Percentiles rank a stretch among this genome's conserved stretches.
These are phyloP conservation scores for Scarus forsteni DNA, from an alignment of 2,797 vertebrate genomes.

Conservation along the genomic window DNA sequence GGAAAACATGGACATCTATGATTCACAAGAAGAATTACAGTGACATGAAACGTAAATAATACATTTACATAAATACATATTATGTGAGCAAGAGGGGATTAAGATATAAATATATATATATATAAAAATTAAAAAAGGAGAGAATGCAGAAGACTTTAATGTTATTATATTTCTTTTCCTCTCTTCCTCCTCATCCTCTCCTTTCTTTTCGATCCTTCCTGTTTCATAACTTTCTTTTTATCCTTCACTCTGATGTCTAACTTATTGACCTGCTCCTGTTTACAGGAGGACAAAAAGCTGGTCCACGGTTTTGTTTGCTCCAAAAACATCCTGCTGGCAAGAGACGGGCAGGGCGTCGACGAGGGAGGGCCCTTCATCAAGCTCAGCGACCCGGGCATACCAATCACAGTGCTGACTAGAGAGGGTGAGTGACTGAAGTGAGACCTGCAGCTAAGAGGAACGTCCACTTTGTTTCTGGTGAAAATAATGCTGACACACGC, in stretches of 20 bases:
- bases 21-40: no score
- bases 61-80: no score
- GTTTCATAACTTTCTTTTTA: background rate
- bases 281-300: conserved; percentile 96
- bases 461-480: conserved; percentile 38
- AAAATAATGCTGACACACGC: conserved; percentile 10
- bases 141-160: no score
- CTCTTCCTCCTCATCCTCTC: no score
- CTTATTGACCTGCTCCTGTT: conserved; percentile 14
- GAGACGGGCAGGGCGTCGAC: conserved; percentile 86
- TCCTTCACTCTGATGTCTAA: background rate
- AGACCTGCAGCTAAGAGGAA: conserved; percentile 34
- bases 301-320: conserved; percentile 96
- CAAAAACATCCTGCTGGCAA: conserved; percentile 95
- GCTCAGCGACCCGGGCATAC: conserved; percentile 96
- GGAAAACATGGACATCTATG: no score
- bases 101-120: no score
- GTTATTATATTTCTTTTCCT: no score
- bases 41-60: no score
- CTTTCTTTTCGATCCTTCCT: no score
- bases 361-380: conserved; percentile 96
- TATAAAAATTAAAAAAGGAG: no score
- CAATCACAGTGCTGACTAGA: conserved; percentile 92
- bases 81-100: no score
- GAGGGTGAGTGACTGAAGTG: conserved; percentile 85